These are phyloP conservation scores for Macrophya annulata DNA, from an alignment of 2,888 invertebrate species.

Conservation along the genomic window DNA sequence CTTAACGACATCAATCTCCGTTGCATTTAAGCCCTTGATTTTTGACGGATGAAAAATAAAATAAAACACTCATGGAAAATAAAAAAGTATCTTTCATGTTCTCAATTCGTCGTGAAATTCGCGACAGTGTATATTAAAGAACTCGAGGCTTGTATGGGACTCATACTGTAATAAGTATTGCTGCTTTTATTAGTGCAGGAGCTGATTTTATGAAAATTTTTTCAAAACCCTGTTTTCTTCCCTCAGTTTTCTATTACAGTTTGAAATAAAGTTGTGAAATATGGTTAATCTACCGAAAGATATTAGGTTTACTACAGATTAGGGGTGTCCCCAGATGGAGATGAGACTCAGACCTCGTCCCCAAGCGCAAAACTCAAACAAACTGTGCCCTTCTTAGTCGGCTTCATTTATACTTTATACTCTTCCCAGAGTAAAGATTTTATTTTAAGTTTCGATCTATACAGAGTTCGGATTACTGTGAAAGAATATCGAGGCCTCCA, in stretches of 20 bases:
- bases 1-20: background rate
- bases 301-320: slow-evolving; percentile 69
- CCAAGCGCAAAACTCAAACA: slow-evolving; percentile 36
- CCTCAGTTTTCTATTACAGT: slow-evolving; percentile 51
- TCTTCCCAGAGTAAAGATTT: slow-evolving; percentile 14
- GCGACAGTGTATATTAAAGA: background rate
- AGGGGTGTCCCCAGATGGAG: slow-evolving; percentile 60
- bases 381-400: background rate
- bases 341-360: slow-evolving; percentile 60
- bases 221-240: background rate
- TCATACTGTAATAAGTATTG: background rate
- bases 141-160: background rate
- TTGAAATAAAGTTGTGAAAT: slow-evolving; percentile 64
- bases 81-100: background rate
- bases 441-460: slow-evolving; percentile 7
- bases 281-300: slow-evolving; percentile 70
- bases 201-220: background rate
- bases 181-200: background rate
- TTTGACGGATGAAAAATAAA: background rate
- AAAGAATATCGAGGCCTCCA: slow-evolving; percentile 23
- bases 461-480: slow-evolving; percentile 6
- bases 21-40: background rate
- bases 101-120: background rate
- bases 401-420: slow-evolving; percentile 3
- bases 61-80: background rate